phyloP scores from a whole-genome alignment of 1,140 invertebrate species.

The Philopotamus ludificatus region DNA sequence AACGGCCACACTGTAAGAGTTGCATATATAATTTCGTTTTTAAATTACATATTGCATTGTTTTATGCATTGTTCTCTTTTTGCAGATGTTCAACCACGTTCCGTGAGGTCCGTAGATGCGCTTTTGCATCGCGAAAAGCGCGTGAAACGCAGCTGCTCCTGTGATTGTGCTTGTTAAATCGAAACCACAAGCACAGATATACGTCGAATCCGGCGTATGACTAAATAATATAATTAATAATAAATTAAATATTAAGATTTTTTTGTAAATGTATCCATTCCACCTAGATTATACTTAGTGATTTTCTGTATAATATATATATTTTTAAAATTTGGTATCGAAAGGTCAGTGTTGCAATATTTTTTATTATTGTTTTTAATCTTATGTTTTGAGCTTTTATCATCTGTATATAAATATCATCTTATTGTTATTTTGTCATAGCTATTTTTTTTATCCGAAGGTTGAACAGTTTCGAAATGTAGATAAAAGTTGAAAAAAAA shows the following conservation, averaged over 20 bases:
- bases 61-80: conserved; percentile 7
- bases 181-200: background rate
- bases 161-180: conserved; percentile 61
- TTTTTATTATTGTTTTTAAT: conserved; percentile 4
- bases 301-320: background rate
- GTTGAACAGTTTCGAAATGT: background rate
- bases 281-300: conserved; percentile 1
- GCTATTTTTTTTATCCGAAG: too few relatives aligned
- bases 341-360: conserved; percentile 40
- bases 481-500: background rate
- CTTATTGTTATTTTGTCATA: background rate
- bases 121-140: conserved; percentile 54
- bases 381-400: background rate
- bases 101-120: conserved; percentile 49
- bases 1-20: conserved; percentile 62
- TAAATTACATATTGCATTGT: background rate
- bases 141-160: conserved; percentile 60
- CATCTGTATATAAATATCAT: background rate
- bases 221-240: too few relatives aligned
- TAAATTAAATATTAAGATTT: background rate
- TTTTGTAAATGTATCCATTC: background rate
- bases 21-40: conserved; percentile 6
- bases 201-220: background rate
- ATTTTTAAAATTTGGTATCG: background rate
- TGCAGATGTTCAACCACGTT: conserved; percentile 65